Percentiles rank a stretch among this genome's conserved stretches.
Conservation (phyloP, 2,113 vertebrate species). For the Gnathonemus longibarbis region DNA sequence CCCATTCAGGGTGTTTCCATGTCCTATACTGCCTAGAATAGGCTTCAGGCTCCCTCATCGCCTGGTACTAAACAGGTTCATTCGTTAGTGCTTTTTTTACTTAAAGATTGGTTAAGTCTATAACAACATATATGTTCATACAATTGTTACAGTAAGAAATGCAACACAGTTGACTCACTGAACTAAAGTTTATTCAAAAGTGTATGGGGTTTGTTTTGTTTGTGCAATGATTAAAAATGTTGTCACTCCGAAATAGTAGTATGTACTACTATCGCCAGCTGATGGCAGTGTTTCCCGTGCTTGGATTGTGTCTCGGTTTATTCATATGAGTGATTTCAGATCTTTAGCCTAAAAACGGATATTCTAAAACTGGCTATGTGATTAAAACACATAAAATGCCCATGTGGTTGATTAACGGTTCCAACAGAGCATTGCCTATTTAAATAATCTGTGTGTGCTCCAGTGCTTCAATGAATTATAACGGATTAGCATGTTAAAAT, state of each 20-base stretch:
- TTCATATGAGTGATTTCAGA: neutral
- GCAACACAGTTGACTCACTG: neutral
- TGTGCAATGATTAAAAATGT: neutral
- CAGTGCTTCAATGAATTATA: neutral
- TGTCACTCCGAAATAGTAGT: neutral
- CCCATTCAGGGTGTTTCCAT: neutral
- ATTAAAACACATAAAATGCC: neutral
- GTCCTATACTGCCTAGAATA: neutral
- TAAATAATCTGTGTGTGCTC: neutral
- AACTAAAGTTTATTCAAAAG: neutral
- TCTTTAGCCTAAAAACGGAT: neutral
- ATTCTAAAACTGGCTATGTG: neutral
- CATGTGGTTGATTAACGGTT: neutral
- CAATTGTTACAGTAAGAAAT: neutral
- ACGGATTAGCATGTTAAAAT: neutral
- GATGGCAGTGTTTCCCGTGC: constrained; percentile 8
- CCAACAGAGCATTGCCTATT: neutral
- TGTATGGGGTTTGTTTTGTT: neutral
- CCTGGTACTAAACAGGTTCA: neutral
- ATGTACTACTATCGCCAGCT: neutral
- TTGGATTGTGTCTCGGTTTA: neutral
- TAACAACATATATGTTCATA: neutral
- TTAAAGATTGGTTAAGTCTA: neutral
- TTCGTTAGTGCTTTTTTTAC: neutral
- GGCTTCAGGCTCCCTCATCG: neutral